Base-by-base conservation (phyloP, 2,797 vertebrate genomes). In the Propithecus perrieri region DNA sequence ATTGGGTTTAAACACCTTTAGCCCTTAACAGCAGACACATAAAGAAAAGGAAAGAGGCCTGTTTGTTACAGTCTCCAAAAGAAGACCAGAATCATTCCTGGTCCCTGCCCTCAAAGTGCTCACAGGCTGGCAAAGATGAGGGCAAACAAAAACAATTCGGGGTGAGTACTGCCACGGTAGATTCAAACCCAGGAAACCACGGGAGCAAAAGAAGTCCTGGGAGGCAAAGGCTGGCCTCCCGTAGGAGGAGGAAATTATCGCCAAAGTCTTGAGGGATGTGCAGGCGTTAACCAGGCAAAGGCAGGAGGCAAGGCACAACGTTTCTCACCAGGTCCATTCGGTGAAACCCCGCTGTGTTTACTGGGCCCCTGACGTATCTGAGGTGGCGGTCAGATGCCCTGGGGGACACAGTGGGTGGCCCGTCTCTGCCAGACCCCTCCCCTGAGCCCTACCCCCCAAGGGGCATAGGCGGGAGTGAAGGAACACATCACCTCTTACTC, bases 1-100 rank as follows among this genome's bases (percentile, higher is more conserved):
- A 4, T 38, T 30, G n/a, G 63, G n/a, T 59, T 79, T 83, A 59
- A 48, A 78, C 38, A 50, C 30, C 33, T n/a, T 80, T 43, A 55
- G 57, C 30, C 24, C 71, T 41, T 93, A 78, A 79, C 9, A 59
- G 5, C 33, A 86, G 74, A 41, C 9, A 61, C 10, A 71, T 71
- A 26, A 41, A 79, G 50, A 57, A 65, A 75, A 12, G 22, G 53
- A 43, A 78, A 67, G 81, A 85, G 48, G 57, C 8, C 65, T 63
- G 7, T 85, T n/a, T 53, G 61, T 88, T 53, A 85, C 67, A 43
- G 24, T 65, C 33, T 75, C 57, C 17, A 84, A 83, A 89, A 12
- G 33, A 24, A 69, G 57, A 43, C 72, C 26, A 59, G 38, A 83
- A 69, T 69, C 38, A 43, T 55, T 87, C 1, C 48, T 30, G 48